A percentile compares a stretch with the other conserved stretches of the same genome.
Conservation (phyloP, 37 sponge, comb jelly and placozoan species). For the Amphimedon queenslandica region DNA sequence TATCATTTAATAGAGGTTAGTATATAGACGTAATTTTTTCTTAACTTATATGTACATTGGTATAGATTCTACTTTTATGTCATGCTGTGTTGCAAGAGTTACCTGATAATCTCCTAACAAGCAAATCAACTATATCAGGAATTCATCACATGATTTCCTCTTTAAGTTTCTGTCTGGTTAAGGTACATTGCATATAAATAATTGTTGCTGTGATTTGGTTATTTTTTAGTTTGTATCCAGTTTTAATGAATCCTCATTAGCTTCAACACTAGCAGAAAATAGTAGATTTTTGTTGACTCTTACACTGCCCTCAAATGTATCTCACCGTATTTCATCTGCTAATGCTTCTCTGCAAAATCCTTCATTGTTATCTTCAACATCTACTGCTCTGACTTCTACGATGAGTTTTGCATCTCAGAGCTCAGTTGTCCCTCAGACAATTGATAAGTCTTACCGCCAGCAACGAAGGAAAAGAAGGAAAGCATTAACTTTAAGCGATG, state of each 20-base stretch:
- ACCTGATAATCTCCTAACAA: slow-evolving; percentile 37
- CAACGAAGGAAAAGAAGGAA: slow-evolving; percentile 7
- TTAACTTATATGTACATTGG: background rate
- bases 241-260: slow-evolving; percentile 14
- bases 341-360: background rate
- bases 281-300: slow-evolving; percentile 13
- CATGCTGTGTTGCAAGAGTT: slow-evolving; percentile 56
- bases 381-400: background rate
- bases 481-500: background rate
- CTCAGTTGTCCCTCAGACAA: background rate
- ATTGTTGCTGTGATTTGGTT: too few species aligned
- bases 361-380: background rate
- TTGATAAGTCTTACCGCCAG: background rate
- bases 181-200: slow-evolving; percentile 46
- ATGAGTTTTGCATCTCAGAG: slow-evolving; percentile 11
- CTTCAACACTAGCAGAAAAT: slow-evolving; percentile 4
- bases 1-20: slow-evolving; percentile 32
- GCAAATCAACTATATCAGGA: background rate
- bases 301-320: slow-evolving; percentile 20
- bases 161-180: slow-evolving; percentile 39
- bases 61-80: slow-evolving; percentile 48
- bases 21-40: background rate
- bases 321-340: background rate
- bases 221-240: background rate
- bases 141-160: slow-evolving; percentile 84